A percentile compares a stretch with the other conserved stretches of the same genome.
These are phyloP conservation scores for Amyelois transitella DNA, from an alignment of 1,140 invertebrate genomes.

Conservation along the genomic window DNA sequence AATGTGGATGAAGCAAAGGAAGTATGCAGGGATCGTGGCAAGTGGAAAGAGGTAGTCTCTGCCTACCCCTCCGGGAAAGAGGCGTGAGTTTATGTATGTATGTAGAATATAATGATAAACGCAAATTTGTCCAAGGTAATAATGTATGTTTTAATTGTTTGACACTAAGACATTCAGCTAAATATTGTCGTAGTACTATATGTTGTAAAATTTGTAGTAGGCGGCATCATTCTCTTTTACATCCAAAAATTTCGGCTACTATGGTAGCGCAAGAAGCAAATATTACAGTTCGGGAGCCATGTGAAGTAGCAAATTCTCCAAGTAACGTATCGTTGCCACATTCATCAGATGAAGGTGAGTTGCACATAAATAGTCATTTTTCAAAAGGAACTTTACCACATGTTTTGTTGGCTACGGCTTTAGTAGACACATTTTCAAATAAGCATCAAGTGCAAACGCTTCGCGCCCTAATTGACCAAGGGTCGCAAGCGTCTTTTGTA, in stretches of 20 bases:
- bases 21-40: too few relatives aligned
- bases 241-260: slow-evolving; percentile 2
- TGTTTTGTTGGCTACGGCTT: slow-evolving; percentile 1
- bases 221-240: slow-evolving; percentile 22
- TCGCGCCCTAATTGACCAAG: slow-evolving; percentile 3
- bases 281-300: background rate
- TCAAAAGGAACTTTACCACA: too few relatives aligned
- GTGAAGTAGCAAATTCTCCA: background rate
- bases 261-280: background rate
- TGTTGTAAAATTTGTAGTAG: slow-evolving; percentile 16
- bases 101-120: slow-evolving; percentile 14
- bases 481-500: slow-evolving; percentile 19
- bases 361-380: too few relatives aligned
- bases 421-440: background rate
- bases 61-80: too few relatives aligned
- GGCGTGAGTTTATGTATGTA: too few relatives aligned
- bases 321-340: background rate
- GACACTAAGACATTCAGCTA: slow-evolving; percentile 13
- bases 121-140: slow-evolving; percentile 21
- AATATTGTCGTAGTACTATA: slow-evolving; percentile 9
- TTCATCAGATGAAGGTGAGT: background rate
- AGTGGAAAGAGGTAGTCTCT: too few relatives aligned
- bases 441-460: background rate
- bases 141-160: slow-evolving; percentile 27
- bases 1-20: too few relatives aligned